phyloP scores from a whole-genome alignment of 35 echinoderm and acorn worm genomes.

The Diadema setosum region DNA sequence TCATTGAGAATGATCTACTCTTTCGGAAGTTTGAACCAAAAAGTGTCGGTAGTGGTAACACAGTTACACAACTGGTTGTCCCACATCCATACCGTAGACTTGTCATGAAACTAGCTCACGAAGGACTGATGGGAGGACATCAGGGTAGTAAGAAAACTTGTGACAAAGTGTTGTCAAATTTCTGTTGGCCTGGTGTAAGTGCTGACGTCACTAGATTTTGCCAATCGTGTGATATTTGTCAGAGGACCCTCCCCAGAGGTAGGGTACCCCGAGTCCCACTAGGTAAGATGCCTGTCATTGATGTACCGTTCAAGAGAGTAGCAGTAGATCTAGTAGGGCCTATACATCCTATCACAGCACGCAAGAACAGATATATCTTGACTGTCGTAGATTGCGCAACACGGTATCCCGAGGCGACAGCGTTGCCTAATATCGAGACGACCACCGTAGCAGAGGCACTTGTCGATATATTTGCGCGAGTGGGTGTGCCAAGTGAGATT shows the following conservation, averaged over 20 bases:
- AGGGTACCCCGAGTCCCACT: constrained; percentile 27
- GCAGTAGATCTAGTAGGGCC: constrained; percentile 44
- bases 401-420: constrained; percentile 17
- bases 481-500: constrained; percentile 30
- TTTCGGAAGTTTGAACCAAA: constrained; percentile 13
- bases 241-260: constrained; percentile 27
- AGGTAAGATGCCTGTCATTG: constrained; percentile 25
- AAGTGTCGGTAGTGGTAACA: neutral
- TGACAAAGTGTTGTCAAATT: constrained; percentile 13
- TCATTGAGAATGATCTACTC: constrained; percentile 24
- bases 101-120: constrained; percentile 29
- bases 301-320: constrained; percentile 36
- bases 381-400: constrained; percentile 30
- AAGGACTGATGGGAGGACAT: constrained; percentile 31
- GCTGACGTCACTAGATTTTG: constrained; percentile 1
- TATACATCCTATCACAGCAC: constrained; percentile 1
- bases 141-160: constrained; percentile 17
- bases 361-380: constrained; percentile 18
- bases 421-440: constrained; percentile 14
- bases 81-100: constrained; percentile 11
- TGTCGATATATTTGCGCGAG: constrained; percentile 18
- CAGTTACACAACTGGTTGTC: constrained; percentile 18
- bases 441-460: constrained; percentile 51
- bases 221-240: constrained; percentile 33
- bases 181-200: constrained; percentile 51